Evolutionary conservation across 2,888 invertebrate genomes (phyloP), one percentile per base, ranked within the genome.

Genomic region (Morpho achilles): DNA sequence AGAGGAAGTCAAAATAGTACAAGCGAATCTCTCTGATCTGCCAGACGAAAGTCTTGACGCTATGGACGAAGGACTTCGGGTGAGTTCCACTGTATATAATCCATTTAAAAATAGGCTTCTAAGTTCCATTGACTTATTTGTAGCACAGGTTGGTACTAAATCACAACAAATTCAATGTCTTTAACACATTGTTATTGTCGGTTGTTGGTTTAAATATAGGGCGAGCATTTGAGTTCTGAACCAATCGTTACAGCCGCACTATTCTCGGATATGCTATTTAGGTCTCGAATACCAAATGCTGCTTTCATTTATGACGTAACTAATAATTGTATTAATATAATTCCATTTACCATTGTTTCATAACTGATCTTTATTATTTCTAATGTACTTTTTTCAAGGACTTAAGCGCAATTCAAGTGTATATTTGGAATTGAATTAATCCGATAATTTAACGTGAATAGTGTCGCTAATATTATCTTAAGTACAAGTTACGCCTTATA

Each of bases 41-140:
- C 95, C 96, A 16, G 91, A 92, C 67, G 93, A 93, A 76, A 95
- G 93, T 77, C 92, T 95, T 70, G 93, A 93, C 66, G 92, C 93
- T 56, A 95, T 96, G 94, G 92, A 94, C 67, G 85, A 91, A 53
- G 94, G 94, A 68, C 90, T 96, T 48, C 92, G 92, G 94, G 96
- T 96, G 88, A 94, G 93, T 88, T 65, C 63, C 74, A 73, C 65
- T 77, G 70, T 76, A 74, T 69, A 76, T 76, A 73, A 60, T 53
- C 64, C 66, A 66, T 66, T 45, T 56, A 40, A 47, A 3, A 3
- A 42, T 42, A 42, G 9, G 7, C 9, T 43, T 43, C 5, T 32
- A 32, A 5, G 32, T 32, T 32, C 32, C 32, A 32, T 32, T 5
- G 32, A 32, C 32, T 32, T 32, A 32, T 43, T 43, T 43, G 8